phyloP scores from a whole-genome alignment of 2,113 vertebrate genomes.

The Amphilophus citrinellus region DNA sequence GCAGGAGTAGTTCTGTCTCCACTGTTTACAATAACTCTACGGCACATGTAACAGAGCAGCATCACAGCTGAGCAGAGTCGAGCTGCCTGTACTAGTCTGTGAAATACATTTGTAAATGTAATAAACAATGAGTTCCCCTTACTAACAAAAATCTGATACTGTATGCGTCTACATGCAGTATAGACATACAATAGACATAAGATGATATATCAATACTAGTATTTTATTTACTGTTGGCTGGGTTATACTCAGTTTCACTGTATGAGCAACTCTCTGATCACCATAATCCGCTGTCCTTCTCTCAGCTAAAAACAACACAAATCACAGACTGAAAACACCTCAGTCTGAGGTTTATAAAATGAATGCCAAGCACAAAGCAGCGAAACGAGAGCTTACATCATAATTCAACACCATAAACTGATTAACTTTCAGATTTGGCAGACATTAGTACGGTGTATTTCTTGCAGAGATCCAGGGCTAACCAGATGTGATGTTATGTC shows the following conservation, averaged over 20 bases:
- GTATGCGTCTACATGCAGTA: background rate
- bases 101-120: background rate
- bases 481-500: conserved; percentile 41
- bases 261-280: background rate
- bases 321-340: background rate
- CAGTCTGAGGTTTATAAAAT: background rate
- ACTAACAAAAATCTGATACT: background rate
- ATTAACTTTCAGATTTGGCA: background rate
- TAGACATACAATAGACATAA: background rate
- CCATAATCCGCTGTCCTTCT: background rate
- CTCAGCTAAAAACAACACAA: background rate
- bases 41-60: too few species aligned
- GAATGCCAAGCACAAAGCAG: background rate
- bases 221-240: background rate
- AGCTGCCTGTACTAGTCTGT: background rate
- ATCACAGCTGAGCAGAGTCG: background rate
- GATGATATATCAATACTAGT: background rate
- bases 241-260: background rate
- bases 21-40: too few species aligned
- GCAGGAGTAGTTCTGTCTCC: too few species aligned
- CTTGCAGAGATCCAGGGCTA: background rate
- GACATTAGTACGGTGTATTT: background rate
- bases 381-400: conserved; percentile 23
- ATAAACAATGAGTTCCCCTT: background rate
- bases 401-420: background rate